phyloP scores from a whole-genome alignment of 2,113 vertebrate genomes.

The Erinaceus europaeus region DNA sequence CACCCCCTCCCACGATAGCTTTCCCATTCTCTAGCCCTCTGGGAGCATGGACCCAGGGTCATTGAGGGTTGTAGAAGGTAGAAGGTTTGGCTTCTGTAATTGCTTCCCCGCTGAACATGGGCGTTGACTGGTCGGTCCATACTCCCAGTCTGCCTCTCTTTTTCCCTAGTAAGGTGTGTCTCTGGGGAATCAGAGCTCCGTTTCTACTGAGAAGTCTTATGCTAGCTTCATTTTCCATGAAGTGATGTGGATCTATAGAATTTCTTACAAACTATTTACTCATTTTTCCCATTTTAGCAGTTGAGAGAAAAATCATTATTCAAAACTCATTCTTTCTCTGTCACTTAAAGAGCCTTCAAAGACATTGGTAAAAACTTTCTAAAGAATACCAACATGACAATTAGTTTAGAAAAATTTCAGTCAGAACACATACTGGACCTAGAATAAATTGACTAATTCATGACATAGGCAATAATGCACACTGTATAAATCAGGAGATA shows the following conservation, averaged over 20 bases:
- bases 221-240: constrained; percentile 14
- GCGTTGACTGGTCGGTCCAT: too few species aligned
- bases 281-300: constrained; percentile 1
- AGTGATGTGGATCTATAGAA: not conserved
- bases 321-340: constrained; percentile 18
- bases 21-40: too few species aligned
- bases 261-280: constrained; percentile 42
- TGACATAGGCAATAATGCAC: constrained; percentile 54
- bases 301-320: constrained; percentile 21
- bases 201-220: not conserved
- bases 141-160: too few species aligned
- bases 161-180: too few species aligned
- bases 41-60: too few species aligned
- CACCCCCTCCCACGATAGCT: too few species aligned
- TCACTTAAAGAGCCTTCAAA: constrained; percentile 17
- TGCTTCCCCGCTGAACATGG: too few species aligned
- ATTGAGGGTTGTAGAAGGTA: too few species aligned
- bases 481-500: constrained; percentile 64
- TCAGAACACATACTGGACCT: constrained; percentile 65
- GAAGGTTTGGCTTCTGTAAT: too few species aligned
- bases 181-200: too few species aligned
- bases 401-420: constrained; percentile 75
- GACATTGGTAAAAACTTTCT: not conserved
- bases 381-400: constrained; percentile 56
- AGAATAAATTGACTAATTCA: constrained; percentile 65